Evolutionary conservation across 2,797 vertebrate species (phyloP).

Genomic region (Neostethus bicornis): DNA sequence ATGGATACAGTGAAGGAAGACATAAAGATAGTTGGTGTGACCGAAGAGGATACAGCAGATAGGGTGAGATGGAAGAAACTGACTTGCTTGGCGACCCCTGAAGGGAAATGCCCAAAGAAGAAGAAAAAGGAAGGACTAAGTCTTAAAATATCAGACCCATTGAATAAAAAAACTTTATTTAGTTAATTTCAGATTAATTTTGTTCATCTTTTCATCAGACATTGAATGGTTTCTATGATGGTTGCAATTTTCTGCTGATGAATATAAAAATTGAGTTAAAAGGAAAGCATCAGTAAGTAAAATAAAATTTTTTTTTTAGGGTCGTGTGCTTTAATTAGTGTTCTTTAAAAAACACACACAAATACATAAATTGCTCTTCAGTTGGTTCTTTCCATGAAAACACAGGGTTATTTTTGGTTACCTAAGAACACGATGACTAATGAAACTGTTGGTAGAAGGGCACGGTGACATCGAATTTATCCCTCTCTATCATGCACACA

Average conservation of each 20-base stretch:
- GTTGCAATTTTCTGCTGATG: constrained; percentile 6
- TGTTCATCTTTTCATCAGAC: constrained; percentile 23
- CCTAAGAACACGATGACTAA: constrained; percentile 37
- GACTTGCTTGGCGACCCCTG: no score
- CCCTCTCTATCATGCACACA: not conserved
- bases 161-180: no score
- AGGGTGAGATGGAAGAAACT: no score
- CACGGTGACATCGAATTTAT: constrained; percentile 49
- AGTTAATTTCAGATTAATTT: constrained; percentile 10
- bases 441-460: constrained; percentile 26
- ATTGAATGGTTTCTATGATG: not conserved
- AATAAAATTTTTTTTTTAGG: no score
- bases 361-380: constrained; percentile 5
- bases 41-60: no score
- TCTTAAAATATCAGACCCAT: no score
- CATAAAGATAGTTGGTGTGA: no score
- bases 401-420: constrained; percentile 41
- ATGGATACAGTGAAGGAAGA: no score
- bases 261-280: no score
- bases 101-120: no score
- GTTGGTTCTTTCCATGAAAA: constrained; percentile 25
- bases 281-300: no score
- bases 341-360: constrained; percentile 8
- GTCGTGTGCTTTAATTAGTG: constrained; percentile 1
- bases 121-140: no score